Conservation (phyloP, 2,113 vertebrate genomes). For the Dascyllus trimaculatus region DNA sequence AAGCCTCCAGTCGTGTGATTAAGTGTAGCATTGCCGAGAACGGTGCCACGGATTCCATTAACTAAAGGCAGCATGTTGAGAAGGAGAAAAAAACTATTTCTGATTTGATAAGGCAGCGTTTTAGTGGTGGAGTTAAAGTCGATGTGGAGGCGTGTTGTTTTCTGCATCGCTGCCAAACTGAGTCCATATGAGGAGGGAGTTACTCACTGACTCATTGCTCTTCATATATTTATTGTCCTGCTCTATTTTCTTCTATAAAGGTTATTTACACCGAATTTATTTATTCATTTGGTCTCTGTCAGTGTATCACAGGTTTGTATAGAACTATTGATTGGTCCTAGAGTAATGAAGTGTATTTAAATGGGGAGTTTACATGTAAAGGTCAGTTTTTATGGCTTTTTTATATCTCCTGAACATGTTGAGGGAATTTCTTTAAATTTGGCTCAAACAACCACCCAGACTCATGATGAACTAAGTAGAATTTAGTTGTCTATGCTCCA, state of each 20-base stretch:
- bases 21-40: constrained; percentile 6
- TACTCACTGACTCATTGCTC: constrained; percentile 36
- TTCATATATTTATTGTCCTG: constrained; percentile 23
- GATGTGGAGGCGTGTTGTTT: constrained; percentile 18
- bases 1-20: constrained; percentile 8
- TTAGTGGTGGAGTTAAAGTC: constrained; percentile 2
- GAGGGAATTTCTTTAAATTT: no score
- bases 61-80: not conserved
- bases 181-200: not conserved
- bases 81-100: not conserved
- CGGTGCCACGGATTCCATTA: not conserved
- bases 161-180: constrained; percentile 40
- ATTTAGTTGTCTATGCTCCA: no score
- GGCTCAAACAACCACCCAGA: no score
- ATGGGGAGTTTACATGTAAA: not conserved
- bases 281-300: constrained; percentile 20
- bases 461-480: no score
- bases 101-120: constrained; percentile 9
- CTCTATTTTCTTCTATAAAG: constrained; percentile 30
- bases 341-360: no score
- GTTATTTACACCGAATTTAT: constrained; percentile 8
- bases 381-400: not conserved
- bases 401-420: not conserved
- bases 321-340: not conserved
- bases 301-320: constrained; percentile 13